Conservation (phyloP, 2,888 invertebrate species). For the Julus scanicus region DNA sequence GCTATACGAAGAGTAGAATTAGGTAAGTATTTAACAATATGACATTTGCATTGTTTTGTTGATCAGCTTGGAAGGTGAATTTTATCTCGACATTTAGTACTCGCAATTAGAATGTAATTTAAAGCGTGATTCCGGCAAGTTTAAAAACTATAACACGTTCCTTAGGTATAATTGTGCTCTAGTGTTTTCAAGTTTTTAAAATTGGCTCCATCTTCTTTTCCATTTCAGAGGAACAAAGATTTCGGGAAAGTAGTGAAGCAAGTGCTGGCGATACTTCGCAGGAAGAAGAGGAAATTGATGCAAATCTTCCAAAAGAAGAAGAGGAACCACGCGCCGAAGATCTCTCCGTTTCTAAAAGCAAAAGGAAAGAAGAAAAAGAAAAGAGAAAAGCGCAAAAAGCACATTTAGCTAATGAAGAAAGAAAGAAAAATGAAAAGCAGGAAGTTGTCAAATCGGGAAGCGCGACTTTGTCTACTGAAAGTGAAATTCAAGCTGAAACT, state of each 20-base stretch:
- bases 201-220: background rate
- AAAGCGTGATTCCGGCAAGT: too few species aligned
- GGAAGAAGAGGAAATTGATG: constrained; percentile 58
- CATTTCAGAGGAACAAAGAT: constrained; percentile 50
- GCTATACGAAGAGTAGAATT: constrained; percentile 65
- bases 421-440: background rate
- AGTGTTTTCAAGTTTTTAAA: background rate
- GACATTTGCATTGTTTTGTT: too few species aligned
- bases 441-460: background rate
- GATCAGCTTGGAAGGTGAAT: too few species aligned
- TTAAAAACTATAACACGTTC: background rate
- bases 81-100: too few species aligned
- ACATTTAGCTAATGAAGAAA: background rate
- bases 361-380: background rate
- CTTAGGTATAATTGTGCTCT: background rate
- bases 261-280: constrained; percentile 59
- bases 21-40: constrained; percentile 55
- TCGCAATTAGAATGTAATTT: too few species aligned
- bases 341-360: background rate
- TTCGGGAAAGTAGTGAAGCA: constrained; percentile 57
- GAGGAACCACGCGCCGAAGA: background rate
- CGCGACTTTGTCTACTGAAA: background rate
- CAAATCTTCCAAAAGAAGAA: background rate
- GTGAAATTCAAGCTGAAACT: background rate
- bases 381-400: background rate